Evolutionary conservation across 2,888 invertebrate species (phyloP), one percentile per base, ranked within the genome.

Genomic region (Eucriotettix oculatus): DNA sequence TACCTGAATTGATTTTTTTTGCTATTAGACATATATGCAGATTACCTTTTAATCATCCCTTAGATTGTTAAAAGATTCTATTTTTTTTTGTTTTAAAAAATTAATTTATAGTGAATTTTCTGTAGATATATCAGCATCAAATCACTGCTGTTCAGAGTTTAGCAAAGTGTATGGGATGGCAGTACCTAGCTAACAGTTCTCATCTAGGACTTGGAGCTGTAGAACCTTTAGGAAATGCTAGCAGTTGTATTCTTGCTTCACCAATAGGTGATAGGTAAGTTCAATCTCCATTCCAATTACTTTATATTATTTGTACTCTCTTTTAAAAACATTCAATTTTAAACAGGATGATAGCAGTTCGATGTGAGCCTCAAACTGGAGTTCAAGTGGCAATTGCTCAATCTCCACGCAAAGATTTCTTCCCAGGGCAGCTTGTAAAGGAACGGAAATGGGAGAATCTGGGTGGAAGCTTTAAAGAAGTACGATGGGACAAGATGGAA

Each of bases 121-220:
- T 68, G 10, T 71, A 87, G 87, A 92, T 95, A 63, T 91, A 93
- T 72, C 94, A 95, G 68, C 96, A 97, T 75, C 95, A 96, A 76
- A 90, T 96, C 70, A 84, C 86, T 57, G 91, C 93, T 0, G 87
- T 95, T 12, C 90, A 95, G 71, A 86, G 87, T 59, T 78, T 97
- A 63, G 92, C 93, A 0, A 90, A 94, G 67, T 87, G 91, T 68
- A 93, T 96, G 90, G 95, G 95, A 11, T 97, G 96, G 96, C 90
- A 92, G 68, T 85, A 90, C 60, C 76, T 96, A 57, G 90, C 94
- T 10, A 90, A 90, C 69, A 92, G 90, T 68, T 83, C 88, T 58
- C 90, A 92, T 72, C 79, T 95, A 62, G 93, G 92, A 17, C 83
- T 90, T 12, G 95, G 95, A 0, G 85, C 90, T 43, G 91, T 95